Evolutionary conservation across 2,797 vertebrate species (phyloP).

Genomic region (Malurus splendens): DNA sequence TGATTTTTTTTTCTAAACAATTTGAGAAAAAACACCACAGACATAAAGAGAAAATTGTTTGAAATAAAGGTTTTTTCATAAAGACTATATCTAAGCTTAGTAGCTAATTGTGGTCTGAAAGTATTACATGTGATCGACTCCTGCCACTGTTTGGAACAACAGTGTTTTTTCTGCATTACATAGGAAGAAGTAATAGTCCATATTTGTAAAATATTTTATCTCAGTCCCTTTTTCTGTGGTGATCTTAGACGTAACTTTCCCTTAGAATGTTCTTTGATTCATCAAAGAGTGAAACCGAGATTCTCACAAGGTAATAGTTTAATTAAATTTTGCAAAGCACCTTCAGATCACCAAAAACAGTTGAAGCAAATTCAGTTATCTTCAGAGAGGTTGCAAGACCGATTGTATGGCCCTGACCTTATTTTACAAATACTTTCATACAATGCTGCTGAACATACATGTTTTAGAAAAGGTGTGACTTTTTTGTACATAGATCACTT

Average conservation of each 20-base stretch:
- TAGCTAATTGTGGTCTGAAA: neutral
- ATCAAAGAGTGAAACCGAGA: neutral
- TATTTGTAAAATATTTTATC: neutral
- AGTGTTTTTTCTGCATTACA: neutral
- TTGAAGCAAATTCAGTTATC: neutral
- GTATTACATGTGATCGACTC: neutral
- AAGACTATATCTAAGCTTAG: neutral
- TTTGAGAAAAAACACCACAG: neutral
- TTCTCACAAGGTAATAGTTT: neutral
- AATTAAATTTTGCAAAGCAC: neutral
- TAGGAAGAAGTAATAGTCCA: neutral
- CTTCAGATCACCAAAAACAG: neutral
- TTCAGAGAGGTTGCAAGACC: neutral
- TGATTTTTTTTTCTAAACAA: neutral
- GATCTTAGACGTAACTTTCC: neutral
- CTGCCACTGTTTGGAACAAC: neutral
- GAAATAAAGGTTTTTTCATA: neutral
- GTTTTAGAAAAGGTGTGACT: neutral
- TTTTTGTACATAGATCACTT: neutral
- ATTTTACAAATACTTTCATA: neutral
- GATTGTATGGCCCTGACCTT: neutral
- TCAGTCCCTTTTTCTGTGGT: neutral
- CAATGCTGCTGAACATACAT: neutral
- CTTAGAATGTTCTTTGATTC: neutral
- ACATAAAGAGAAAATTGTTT: neutral